These are phyloP conservation scores for Hippocampus zosterae DNA, from an alignment of 2,113 vertebrate genomes.

Conservation along the genomic window DNA sequence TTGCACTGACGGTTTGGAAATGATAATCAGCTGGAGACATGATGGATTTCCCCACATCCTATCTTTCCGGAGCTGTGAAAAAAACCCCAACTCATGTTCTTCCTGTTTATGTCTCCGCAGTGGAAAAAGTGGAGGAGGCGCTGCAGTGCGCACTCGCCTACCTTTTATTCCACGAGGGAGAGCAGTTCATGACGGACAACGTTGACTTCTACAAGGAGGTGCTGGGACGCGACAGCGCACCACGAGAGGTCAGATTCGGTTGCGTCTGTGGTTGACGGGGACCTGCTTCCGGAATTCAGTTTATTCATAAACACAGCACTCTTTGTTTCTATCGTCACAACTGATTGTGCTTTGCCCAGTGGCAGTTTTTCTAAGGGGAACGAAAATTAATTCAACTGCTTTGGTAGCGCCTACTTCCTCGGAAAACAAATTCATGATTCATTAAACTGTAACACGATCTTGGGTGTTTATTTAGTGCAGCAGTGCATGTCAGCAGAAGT, in stretches of 20 bases:
- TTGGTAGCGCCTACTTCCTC: too few relatives aligned
- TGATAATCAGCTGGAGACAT: slow-evolving; percentile 19
- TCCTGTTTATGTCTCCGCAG: slow-evolving; percentile 60
- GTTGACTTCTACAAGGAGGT: slow-evolving; percentile 77
- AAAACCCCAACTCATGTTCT: not conserved
- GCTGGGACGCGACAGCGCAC: slow-evolving; percentile 64
- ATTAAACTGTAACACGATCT: not conserved
- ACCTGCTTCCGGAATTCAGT: not conserved
- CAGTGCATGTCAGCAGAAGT: not conserved
- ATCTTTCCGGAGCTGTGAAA: slow-evolving; percentile 4
- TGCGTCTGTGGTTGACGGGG: not conserved
- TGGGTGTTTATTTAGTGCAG: not conserved
- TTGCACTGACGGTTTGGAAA: slow-evolving; percentile 45
- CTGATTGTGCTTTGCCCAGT: not conserved
- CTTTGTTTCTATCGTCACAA: not conserved
- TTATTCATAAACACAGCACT: not conserved
- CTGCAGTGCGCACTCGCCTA: slow-evolving; percentile 83
- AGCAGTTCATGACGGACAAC: slow-evolving; percentile 85
- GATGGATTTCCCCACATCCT: slow-evolving; percentile 11
- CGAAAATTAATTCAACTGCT: not conserved
- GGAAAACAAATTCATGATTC: not conserved
- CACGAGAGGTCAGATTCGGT: slow-evolving; percentile 60
- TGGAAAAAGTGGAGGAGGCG: slow-evolving; percentile 75
- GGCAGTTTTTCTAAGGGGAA: not conserved
- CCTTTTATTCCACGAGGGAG: slow-evolving; percentile 83